phyloP scores from a whole-genome alignment of 2,113 vertebrate species.

The Eidolon helvum region DNA sequence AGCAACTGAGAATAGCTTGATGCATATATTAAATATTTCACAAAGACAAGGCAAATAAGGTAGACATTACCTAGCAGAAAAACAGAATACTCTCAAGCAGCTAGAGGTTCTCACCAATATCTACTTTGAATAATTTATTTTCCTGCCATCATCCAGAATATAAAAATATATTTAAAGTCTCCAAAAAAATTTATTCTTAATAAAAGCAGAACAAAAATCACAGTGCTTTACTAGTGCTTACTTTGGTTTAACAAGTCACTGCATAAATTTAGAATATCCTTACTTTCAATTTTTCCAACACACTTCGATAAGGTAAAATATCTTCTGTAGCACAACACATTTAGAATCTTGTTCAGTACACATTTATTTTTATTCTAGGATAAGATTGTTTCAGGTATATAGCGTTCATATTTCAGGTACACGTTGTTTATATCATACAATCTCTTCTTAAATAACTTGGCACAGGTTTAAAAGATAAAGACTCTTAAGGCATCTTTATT shows the following conservation, averaged over 20 bases:
- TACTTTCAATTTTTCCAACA: neutral
- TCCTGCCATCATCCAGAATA: neutral
- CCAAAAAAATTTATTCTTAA: neutral
- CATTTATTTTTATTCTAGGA: neutral
- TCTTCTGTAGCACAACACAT: neutral
- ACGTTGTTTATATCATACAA: neutral
- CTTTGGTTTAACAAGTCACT: neutral
- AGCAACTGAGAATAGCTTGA: neutral
- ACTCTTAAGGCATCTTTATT: neutral
- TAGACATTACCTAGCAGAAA: conserved; percentile 24
- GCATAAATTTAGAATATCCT: neutral
- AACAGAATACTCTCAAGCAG: neutral
- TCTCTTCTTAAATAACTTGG: neutral
- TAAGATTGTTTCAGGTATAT: neutral
- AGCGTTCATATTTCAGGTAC: neutral
- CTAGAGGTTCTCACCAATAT: neutral
- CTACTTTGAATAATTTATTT: conserved; percentile 44
- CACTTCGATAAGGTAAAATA: neutral
- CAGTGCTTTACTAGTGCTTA: neutral
- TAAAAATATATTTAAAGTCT: neutral
- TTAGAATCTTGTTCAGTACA: neutral
- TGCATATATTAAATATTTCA: conserved; percentile 46
- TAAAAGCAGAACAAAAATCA: neutral
- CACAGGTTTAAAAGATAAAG: neutral
- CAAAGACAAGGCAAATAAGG: conserved; percentile 39